phyloP scores from a whole-genome alignment of 1,140 invertebrate species.

The Holotrichia oblita region DNA sequence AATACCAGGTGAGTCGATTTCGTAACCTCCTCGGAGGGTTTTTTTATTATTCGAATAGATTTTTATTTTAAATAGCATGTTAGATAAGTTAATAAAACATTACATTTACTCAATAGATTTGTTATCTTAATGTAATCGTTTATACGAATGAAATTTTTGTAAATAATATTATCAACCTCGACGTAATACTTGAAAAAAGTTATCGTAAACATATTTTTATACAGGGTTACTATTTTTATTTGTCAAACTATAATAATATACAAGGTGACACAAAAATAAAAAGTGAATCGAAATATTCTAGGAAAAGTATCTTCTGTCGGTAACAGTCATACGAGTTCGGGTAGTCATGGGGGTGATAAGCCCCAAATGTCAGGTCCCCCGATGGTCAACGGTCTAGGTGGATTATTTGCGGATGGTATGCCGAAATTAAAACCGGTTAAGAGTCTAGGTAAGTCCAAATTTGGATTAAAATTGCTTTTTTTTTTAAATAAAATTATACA shows the following conservation, averaged over 20 bases:
- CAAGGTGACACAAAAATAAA: too few species aligned
- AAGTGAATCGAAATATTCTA: slow-evolving; percentile 27
- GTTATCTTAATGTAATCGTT: slow-evolving; percentile 1
- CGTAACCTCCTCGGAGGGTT: neutral
- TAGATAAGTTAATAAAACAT: neutral
- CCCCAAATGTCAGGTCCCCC: slow-evolving; percentile 53
- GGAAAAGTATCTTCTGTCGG: slow-evolving; percentile 47
- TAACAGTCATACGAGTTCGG: slow-evolving; percentile 46
- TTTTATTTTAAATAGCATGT: neutral
- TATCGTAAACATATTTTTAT: too few species aligned
- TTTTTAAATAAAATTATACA: too few species aligned
- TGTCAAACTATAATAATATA: too few species aligned
- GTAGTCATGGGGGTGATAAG: slow-evolving; percentile 61
- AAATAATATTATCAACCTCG: neutral
- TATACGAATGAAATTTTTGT: neutral
- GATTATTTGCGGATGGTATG: slow-evolving; percentile 87
- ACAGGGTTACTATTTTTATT: too few species aligned
- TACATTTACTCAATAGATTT: neutral
- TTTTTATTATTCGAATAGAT: neutral
- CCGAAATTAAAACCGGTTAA: slow-evolving; percentile 78
- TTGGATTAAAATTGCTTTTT: too few species aligned
- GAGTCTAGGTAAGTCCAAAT: neutral
- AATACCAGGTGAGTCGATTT: slow-evolving; percentile 67
- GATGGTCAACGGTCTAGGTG: slow-evolving; percentile 69
- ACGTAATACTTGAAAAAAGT: neutral